phyloP scores from a whole-genome alignment of 1,140 invertebrate species.

The Lasioglossum baleicum region DNA sequence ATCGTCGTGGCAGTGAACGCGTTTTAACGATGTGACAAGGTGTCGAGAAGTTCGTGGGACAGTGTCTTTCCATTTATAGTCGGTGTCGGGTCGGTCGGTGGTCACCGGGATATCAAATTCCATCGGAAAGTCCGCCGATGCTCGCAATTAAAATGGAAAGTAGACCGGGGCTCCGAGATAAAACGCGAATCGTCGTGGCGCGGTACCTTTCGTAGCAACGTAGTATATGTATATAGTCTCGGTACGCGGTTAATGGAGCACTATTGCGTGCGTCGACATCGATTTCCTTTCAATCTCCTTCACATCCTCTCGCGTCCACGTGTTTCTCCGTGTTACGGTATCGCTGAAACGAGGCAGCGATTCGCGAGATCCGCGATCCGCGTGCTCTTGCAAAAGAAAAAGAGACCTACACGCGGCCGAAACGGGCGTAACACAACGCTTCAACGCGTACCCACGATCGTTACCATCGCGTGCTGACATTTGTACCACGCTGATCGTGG shows the following conservation, averaged over 20 bases:
- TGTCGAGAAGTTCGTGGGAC: neutral
- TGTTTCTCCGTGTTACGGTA: neutral
- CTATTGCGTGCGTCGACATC: slow-evolving; percentile 27
- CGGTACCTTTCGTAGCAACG: neutral
- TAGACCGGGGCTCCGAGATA: slow-evolving; percentile 6
- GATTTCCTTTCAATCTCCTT: slow-evolving; percentile 34
- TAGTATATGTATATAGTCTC: neutral
- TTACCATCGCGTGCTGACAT: slow-evolving; percentile 18
- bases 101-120: slow-evolving; percentile 4
- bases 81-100: neutral
- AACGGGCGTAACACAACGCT: slow-evolving; percentile 9
- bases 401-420: neutral
- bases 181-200: neutral
- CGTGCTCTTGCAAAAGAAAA: neutral
- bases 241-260: slow-evolving; percentile 10
- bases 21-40: neutral
- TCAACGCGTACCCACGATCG: slow-evolving; percentile 25
- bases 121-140: slow-evolving; percentile 2
- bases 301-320: slow-evolving; percentile 6
- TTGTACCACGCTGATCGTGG: neutral
- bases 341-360: neutral
- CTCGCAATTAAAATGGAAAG: slow-evolving; percentile 38
- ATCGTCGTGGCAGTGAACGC: no score
- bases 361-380: neutral
- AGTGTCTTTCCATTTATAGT: neutral